A percentile compares a stretch with the other conserved stretches of the same genome.
Conservation (phyloP, 2,888 invertebrate genomes). For the Drosophila bunnanda region DNA sequence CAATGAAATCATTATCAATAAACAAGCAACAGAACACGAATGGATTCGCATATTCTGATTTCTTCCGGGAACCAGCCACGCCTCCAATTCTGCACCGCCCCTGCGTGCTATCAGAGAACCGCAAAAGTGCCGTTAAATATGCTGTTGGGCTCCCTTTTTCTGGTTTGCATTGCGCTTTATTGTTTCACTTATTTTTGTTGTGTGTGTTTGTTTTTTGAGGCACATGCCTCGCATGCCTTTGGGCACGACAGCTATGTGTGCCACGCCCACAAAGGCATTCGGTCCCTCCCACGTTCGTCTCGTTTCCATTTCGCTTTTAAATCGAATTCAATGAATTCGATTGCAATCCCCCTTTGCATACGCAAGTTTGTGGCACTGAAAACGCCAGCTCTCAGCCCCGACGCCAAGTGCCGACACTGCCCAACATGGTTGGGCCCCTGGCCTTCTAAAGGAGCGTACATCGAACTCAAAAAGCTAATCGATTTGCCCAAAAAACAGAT, state of each 20-base stretch:
- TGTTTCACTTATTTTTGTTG: conserved; percentile 27
- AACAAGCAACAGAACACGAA: conserved; percentile 39
- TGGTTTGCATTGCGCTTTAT: conserved; percentile 18
- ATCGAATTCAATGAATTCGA: conserved; percentile 79
- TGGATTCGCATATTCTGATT: conserved; percentile 2
- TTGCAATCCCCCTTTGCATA: conserved; percentile 76
- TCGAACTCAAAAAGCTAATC: background rate
- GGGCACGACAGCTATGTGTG: conserved; percentile 22
- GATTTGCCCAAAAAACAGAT: background rate
- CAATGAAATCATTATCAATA: conserved; percentile 67
- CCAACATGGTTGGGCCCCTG: conserved; percentile 6
- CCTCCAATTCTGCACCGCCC: conserved; percentile 16
- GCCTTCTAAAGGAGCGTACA: no score
- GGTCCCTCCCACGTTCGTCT: conserved; percentile 12
- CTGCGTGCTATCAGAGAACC: conserved; percentile 33
- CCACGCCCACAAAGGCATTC: conserved; percentile 37
- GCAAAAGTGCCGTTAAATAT: conserved; percentile 65
- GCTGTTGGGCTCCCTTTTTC: conserved; percentile 32
- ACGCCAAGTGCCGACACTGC: conserved; percentile 20
- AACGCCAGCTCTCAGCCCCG: conserved; percentile 26
- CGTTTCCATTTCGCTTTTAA: conserved; percentile 68
- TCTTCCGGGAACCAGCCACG: conserved; percentile 14
- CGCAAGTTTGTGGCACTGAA: conserved; percentile 74
- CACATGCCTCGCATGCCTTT: conserved; percentile 30
- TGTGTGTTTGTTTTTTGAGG: conserved; percentile 18